These are phyloP conservation scores for Dolichallabes microphthalmus DNA, from an alignment of 2,113 vertebrate species.

Conservation along the genomic window DNA sequence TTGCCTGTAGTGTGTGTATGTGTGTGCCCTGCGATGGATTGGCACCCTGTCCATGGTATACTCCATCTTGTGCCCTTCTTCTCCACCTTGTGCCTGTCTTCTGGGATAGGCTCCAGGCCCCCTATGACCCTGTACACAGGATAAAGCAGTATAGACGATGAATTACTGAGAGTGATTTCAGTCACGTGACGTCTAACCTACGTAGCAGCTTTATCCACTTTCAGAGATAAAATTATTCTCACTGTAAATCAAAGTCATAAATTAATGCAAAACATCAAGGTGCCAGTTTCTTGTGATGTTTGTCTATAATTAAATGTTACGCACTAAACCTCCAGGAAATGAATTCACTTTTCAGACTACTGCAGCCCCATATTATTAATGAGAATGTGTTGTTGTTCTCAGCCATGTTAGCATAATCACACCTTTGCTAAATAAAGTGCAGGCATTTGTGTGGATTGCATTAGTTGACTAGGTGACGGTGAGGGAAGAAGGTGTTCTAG, in stretches of 20 bases:
- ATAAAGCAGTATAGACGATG: no score
- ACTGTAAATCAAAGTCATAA: background rate
- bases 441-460: slow-evolving; percentile 57
- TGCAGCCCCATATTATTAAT: slow-evolving; percentile 26
- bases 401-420: slow-evolving; percentile 57
- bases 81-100: no score
- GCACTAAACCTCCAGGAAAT: background rate
- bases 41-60: no score
- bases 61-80: no score
- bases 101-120: no score
- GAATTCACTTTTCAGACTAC: slow-evolving; percentile 28
- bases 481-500: slow-evolving; percentile 9
- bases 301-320: slow-evolving; percentile 3
- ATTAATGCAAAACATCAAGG: background rate
- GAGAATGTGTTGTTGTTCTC: slow-evolving; percentile 44
- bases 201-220: background rate
- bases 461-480: slow-evolving; percentile 44
- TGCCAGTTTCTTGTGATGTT: background rate
- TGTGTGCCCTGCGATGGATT: no score
- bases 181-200: no score
- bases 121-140: no score
- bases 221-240: background rate
- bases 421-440: slow-evolving; percentile 58
- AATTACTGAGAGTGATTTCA: no score
- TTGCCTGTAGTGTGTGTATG: no score